Evolutionary conservation across 2,113 vertebrate genomes (phyloP), one percentile per base, ranked within the genome.

Genomic region (Accipiter virgatus): DNA sequence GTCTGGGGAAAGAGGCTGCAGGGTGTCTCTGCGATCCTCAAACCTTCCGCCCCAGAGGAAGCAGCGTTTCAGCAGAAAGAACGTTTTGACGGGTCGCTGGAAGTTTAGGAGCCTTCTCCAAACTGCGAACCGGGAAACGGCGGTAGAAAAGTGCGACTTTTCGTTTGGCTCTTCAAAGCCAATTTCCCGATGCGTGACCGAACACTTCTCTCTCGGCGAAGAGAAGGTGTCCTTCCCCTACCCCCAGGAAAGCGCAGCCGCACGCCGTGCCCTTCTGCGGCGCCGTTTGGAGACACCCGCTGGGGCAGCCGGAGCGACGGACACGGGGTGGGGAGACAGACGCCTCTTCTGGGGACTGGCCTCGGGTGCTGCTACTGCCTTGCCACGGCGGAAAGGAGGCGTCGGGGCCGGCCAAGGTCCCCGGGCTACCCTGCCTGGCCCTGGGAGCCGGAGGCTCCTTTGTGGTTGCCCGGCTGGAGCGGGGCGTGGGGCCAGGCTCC

Each of bases 171-270:
- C 14, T 79, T 36, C 59, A 20, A 11, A 71, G 26, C 3, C 6
- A 4, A 63, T 61, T 74, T 79, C 56, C 29, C 63, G 5, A 1
- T 1, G 36, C 8, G 2, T 38, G 70, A 31, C 31, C 55, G 66
- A 61, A 45, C 13, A 1, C 25, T 48, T 23, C 14, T 52, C 18
- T 21, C 16, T 19, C 32, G 0, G 62, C 0, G 27, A 4, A 53
- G 47, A 61, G 48, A 67, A 61, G 23, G n/a, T 22, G 61, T 50
- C 21, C 7, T 71, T 42, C 23, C 25, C n/a, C 31, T 58, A 2
- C 19, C 25, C 48, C 11, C 11, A 7, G 8, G 31, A n/a, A 78
- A 52, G 31, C 4, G 31, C 42, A 23, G 34, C 45, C 34, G 9
- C 40, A 8, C 42, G 5, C 21, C 5, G 18, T 0, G 58, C 25